phyloP scores from a whole-genome alignment of 2,797 vertebrate species.

The Ctenopoma kingsleyae region DNA sequence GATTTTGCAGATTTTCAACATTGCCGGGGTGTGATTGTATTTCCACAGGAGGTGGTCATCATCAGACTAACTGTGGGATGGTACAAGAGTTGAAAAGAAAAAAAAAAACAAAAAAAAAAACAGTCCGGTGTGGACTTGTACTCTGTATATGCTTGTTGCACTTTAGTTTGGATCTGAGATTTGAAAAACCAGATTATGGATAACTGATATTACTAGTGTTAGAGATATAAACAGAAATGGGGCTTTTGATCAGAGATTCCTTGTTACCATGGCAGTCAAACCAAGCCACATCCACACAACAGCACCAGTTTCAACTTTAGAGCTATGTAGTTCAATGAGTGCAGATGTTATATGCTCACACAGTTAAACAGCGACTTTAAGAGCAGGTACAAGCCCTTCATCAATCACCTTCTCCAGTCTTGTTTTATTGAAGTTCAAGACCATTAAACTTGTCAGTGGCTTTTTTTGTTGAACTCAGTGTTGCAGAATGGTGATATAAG shows the following conservation, averaged over 20 bases:
- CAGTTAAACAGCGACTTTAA: slow-evolving; percentile 2
- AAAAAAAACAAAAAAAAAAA: neutral
- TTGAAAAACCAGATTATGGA: neutral
- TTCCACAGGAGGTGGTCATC: neutral
- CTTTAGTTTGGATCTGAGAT: neutral
- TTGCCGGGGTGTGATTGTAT: neutral
- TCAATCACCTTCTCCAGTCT: neutral
- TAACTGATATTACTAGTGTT: slow-evolving; percentile 11
- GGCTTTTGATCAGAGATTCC: slow-evolving; percentile 33
- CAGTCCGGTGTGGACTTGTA: neutral
- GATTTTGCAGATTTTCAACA: neutral
- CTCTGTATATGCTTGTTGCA: neutral
- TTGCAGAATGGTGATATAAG: neutral
- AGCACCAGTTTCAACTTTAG: neutral
- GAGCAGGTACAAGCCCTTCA: neutral
- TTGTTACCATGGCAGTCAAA: slow-evolving; percentile 61
- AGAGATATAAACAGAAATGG: slow-evolving; percentile 21
- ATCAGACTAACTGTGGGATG: neutral
- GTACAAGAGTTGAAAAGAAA: neutral
- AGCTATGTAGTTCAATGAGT: neutral
- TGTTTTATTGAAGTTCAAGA: slow-evolving; percentile 3
- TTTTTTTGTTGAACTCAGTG: neutral
- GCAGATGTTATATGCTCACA: neutral
- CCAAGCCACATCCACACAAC: slow-evolving; percentile 3
- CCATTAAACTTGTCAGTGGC: neutral